phyloP scores from a whole-genome alignment of 1,140 invertebrate genomes.

The Drosophila ananassae region DNA sequence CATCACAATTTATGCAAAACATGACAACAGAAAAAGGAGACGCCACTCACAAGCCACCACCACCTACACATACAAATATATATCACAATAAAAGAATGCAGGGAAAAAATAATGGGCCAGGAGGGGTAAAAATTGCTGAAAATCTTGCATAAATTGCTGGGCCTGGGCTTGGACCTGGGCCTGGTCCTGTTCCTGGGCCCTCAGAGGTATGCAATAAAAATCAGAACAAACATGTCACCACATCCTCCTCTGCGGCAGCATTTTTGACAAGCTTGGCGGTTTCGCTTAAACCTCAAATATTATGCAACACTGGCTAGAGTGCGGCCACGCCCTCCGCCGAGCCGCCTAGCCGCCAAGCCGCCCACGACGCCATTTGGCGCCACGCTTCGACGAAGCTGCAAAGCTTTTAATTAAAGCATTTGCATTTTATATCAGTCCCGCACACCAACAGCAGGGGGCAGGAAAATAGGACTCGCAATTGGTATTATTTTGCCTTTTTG shows the following conservation, averaged over 20 bases:
- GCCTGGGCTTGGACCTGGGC: not conserved
- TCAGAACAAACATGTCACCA: constrained; percentile 63
- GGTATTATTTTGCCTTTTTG: not conserved
- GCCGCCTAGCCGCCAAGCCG: not conserved
- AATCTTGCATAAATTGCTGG: constrained; percentile 72
- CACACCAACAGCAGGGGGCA: constrained; percentile 5
- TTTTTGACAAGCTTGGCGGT: constrained; percentile 28
- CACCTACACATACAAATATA: not conserved
- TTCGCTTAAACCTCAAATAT: constrained; percentile 48
- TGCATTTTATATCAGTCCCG: constrained; percentile 71
- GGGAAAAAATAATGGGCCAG: not conserved
- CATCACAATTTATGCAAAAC: constrained; percentile 74
- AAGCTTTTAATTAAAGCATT: constrained; percentile 82
- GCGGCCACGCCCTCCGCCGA: not conserved
- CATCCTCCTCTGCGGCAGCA: no score
- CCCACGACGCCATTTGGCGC: constrained; percentile 29
- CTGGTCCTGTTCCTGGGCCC: constrained; percentile 15
- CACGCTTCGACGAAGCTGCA: constrained; percentile 65
- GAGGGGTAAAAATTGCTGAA: constrained; percentile 42
- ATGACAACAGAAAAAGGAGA: constrained; percentile 35
- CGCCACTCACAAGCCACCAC: not conserved
- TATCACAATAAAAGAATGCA: constrained; percentile 7
- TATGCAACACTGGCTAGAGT: constrained; percentile 41
- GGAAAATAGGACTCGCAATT: not conserved
- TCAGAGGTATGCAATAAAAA: constrained; percentile 76